These are phyloP conservation scores for Phortica variegata DNA, from an alignment of 1,140 invertebrate genomes.

Conservation along the genomic window DNA sequence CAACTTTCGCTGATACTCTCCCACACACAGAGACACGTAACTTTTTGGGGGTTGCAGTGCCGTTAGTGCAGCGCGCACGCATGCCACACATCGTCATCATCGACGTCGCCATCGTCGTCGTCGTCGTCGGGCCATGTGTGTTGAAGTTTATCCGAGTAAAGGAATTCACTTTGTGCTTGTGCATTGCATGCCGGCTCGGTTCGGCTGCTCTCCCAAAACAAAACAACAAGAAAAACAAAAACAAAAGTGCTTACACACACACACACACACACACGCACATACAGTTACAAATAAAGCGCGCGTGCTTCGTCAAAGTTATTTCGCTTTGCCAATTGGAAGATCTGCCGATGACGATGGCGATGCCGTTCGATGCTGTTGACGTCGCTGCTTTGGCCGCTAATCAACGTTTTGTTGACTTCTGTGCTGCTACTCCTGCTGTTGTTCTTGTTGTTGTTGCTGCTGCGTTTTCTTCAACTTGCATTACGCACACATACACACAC, in stretches of 20 bases:
- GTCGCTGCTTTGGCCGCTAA: slow-evolving; percentile 1
- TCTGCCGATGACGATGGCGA: neutral
- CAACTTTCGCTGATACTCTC: too few species aligned
- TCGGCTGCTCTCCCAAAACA: slow-evolving; percentile 21
- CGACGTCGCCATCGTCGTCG: too few species aligned
- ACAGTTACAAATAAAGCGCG: neutral
- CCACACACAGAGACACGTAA: too few species aligned
- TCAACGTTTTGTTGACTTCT: slow-evolving; percentile 6
- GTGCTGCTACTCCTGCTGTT: slow-evolving; percentile 1
- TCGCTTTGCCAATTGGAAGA: too few species aligned
- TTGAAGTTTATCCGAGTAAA: slow-evolving; percentile 35
- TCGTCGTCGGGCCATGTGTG: slow-evolving; percentile 8
- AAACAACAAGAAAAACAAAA: too few species aligned
- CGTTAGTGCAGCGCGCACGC: too few species aligned
- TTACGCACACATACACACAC: slow-evolving; percentile 18
- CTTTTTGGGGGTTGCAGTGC: too few species aligned
- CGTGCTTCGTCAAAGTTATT: neutral
- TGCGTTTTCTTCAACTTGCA: slow-evolving; percentile 18
- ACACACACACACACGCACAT: neutral
- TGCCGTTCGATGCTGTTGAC: neutral
- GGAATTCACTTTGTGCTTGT: slow-evolving; percentile 30
- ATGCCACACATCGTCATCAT: too few species aligned
- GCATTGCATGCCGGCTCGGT: neutral
- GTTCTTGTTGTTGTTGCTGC: slow-evolving; percentile 6
- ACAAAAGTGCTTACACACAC: slow-evolving; percentile 27